Percentiles rank a stretch among this genome's conserved stretches.
These are phyloP conservation scores for Leptinotarsa peninsularis DNA, from an alignment of 2,888 invertebrate species.

Conservation along the genomic window DNA sequence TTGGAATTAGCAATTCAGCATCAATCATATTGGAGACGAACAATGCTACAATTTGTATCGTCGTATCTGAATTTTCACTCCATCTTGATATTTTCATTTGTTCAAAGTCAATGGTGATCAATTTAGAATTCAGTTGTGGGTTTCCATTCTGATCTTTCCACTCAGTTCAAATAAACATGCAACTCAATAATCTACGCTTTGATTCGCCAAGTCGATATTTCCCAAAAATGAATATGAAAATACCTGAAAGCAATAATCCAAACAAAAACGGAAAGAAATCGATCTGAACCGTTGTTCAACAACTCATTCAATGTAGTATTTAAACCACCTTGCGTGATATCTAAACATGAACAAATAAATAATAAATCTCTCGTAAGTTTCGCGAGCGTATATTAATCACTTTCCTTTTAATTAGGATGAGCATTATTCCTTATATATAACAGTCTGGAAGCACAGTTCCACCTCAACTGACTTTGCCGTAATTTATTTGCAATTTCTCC, in stretches of 20 bases:
- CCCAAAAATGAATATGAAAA: no score
- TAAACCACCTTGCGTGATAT: not conserved
- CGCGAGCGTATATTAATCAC: conserved; percentile 19
- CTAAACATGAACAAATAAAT: conserved; percentile 20
- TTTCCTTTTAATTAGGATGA: conserved; percentile 27
- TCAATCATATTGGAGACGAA: no score
- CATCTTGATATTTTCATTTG: no score
- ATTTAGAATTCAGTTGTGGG: no score
- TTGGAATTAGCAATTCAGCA: no score
- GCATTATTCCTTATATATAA: conserved; percentile 20
- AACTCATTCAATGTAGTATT: not conserved
- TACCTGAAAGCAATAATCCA: not conserved
- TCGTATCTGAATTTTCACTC: no score
- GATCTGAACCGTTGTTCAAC: not conserved
- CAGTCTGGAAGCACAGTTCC: not conserved
- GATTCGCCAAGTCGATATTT: no score
- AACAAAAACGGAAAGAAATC: not conserved
- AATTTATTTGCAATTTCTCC: conserved; percentile 9
- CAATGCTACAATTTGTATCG: no score
- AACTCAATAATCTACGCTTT: no score
- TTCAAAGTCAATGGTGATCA: no score
- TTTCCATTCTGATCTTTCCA: no score
- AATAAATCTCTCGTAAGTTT: conserved; percentile 11
- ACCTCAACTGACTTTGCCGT: conserved; percentile 19
- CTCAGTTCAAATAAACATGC: no score